A percentile compares a stretch with the other conserved stretches of the same genome.
Evolutionary conservation across 30 jellyfish, hydroid and myxozoan genomes (phyloP).

Genomic region (Turritopsis dohrnii): DNA sequence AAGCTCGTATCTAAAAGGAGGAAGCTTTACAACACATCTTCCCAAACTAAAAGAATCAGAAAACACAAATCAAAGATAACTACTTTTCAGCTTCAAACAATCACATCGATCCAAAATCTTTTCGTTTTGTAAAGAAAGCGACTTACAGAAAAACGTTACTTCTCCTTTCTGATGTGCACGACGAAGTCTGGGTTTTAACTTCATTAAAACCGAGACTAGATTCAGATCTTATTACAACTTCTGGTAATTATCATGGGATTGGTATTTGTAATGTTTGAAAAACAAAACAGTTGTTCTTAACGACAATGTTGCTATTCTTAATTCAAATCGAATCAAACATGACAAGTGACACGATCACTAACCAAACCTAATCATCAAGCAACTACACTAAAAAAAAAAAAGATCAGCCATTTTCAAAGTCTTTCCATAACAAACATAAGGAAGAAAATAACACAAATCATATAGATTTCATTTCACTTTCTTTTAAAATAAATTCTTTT

Average conservation of each 20-base stretch:
- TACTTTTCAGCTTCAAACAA: too few species aligned
- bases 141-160: not conserved
- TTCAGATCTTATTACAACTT: not conserved
- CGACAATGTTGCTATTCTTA: not conserved
- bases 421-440: not conserved
- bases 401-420: too few species aligned
- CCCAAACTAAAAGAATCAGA: too few species aligned
- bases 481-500: not conserved
- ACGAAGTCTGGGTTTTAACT: not conserved
- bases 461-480: not conserved
- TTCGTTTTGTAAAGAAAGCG: too few species aligned
- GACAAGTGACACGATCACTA: too few species aligned
- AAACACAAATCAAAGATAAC: too few species aligned
- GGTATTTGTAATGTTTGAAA: not conserved
- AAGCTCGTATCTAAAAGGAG: too few species aligned
- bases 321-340: not conserved
- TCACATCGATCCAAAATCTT: too few species aligned
- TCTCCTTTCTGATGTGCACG: not conserved
- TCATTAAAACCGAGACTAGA: not conserved
- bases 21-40: too few species aligned
- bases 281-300: not conserved
- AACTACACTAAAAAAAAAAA: too few species aligned
- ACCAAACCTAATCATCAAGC: too few species aligned
- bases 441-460: not conserved
- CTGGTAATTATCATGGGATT: not conserved